These are phyloP conservation scores for Sandelia bainsii DNA, from an alignment of 2,797 vertebrate species.

Conservation along the genomic window DNA sequence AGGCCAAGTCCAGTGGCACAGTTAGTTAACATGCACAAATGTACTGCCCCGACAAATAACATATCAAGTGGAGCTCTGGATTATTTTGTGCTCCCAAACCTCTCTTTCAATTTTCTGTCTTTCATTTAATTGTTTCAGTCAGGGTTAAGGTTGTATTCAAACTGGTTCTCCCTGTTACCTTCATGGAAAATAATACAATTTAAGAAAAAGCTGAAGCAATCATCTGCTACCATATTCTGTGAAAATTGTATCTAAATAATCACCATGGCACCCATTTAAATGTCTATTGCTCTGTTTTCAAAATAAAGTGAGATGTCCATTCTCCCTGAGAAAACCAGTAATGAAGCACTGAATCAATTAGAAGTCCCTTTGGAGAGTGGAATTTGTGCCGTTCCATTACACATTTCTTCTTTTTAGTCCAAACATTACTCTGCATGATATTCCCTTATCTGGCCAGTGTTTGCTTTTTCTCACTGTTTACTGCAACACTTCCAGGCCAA, in stretches of 20 bases:
- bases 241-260: constrained; percentile 62
- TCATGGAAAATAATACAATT: constrained; percentile 57
- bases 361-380: constrained; percentile 65
- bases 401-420: constrained; percentile 71
- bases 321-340: constrained; percentile 67
- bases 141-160: constrained; percentile 68
- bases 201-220: constrained; percentile 57
- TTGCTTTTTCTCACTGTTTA: constrained; percentile 81
- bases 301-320: constrained; percentile 70
- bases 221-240: constrained; percentile 55
- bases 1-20: constrained; percentile 81
- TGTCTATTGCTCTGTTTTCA: constrained; percentile 65
- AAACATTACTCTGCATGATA: constrained; percentile 77
- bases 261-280: constrained; percentile 65
- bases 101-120: constrained; percentile 67
- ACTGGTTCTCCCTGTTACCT: constrained; percentile 45
- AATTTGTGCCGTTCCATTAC: constrained; percentile 76
- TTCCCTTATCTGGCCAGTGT: constrained; percentile 80
- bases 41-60: constrained; percentile 82
- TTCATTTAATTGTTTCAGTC: constrained; percentile 74
- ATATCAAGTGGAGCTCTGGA: constrained; percentile 76
- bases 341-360: constrained; percentile 81
- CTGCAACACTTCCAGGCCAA: constrained; percentile 83
- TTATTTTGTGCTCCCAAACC: constrained; percentile 67
- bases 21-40: constrained; percentile 84